These are phyloP conservation scores for Bryconaethiops microstoma DNA, from an alignment of 2,797 vertebrate genomes.

Conservation along the genomic window DNA sequence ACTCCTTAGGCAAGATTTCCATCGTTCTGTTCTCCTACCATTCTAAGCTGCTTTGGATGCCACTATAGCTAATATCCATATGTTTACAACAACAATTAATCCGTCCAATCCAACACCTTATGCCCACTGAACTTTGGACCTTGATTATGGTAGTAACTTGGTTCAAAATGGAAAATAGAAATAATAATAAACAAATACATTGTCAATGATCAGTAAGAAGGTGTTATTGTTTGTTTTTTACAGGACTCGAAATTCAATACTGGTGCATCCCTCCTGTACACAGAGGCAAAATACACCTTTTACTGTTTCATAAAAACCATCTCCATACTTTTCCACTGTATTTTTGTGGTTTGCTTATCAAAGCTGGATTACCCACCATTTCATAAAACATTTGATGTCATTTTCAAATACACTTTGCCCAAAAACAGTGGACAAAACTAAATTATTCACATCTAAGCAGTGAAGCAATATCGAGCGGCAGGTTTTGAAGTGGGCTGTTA, in stretches of 20 bases:
- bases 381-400: slow-evolving; percentile 8
- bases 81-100: background rate
- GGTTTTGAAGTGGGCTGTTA: slow-evolving; percentile 25
- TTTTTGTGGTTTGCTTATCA: slow-evolving; percentile 5
- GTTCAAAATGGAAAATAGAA: too few relatives aligned
- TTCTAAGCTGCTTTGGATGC: background rate
- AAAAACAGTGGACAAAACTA: slow-evolving; percentile 4
- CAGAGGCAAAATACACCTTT: background rate
- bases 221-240: too few relatives aligned
- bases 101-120: too few relatives aligned
- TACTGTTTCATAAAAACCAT: background rate
- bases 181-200: too few relatives aligned
- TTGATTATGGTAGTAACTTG: too few relatives aligned
- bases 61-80: background rate
- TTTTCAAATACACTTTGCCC: background rate
- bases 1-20: background rate
- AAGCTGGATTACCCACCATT: slow-evolving; percentile 11
- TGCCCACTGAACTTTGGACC: too few relatives aligned
- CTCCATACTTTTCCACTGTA: background rate
- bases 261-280: background rate
- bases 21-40: background rate
- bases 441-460: slow-evolving; percentile 16
- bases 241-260: background rate
- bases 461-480: background rate
- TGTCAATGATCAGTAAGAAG: too few relatives aligned